Evolutionary conservation across 2,888 invertebrate species (phyloP), one percentile per base, ranked within the genome.

Genomic region (Hirtodrosophila cameraria): DNA sequence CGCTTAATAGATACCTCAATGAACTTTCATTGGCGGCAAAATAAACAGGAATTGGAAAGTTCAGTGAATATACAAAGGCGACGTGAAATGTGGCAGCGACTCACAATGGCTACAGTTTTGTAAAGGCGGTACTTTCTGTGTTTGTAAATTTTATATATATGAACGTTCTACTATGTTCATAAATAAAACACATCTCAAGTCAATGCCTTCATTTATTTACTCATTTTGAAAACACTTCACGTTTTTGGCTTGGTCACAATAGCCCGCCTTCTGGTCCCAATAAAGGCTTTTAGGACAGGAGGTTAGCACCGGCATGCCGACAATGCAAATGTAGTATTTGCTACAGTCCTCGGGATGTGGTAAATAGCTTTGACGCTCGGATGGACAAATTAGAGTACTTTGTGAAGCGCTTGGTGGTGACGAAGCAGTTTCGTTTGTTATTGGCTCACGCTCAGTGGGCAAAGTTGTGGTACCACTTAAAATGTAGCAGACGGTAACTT

Each of bases 301-400:
- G 8, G 23, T 23, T 8, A 23, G 43, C 28, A 90, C 85, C 2
- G 90, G 87, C 58, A 78, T 83, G 11, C 89, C 89, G 2, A 75
- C 61, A 12, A 90, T 89, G 46, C 90, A 90, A 36, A 90, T 90
- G 42, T 81, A 90, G 35, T 90, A 90, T 63, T 89, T 89, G 48
- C 73, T 80, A 43, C 90, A 90, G 39, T 90, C 88, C 5, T 79
- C 64, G 2, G 81, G 23, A 6, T 23, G 23, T 8, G 23, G 6
- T 23, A 23, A 8, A 23, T 23, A 23, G 23, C 23, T 23, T 6
- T 89, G 88, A 1, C 62, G 69, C 13, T 72, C 45, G 0, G 68
- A 55, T 0, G 88, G 87, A 42, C 90, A 90, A 1, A 48, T 68
- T 2, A 23, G 67, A 1, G 73, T 31, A 2, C 28, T 23, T 8